Evolutionary conservation across 2,888 invertebrate species (phyloP).

Genomic region (Mesoligia furuncula): DNA sequence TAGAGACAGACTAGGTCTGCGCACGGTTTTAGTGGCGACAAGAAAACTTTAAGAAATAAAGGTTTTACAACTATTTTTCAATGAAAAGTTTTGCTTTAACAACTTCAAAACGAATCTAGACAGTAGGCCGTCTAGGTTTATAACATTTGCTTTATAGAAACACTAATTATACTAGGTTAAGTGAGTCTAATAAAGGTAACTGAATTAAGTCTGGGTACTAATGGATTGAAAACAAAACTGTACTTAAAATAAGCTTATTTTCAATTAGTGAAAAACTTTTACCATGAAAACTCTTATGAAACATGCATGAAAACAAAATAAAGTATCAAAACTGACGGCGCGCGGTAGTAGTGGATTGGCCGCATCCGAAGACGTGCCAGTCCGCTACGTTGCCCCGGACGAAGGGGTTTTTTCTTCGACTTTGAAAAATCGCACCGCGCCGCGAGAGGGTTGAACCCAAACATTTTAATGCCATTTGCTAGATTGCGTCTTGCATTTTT

Average conservation of each 20-base stretch:
- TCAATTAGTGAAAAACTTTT: neutral
- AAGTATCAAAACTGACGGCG: constrained; percentile 79
- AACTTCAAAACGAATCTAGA: neutral
- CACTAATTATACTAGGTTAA: neutral
- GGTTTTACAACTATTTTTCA: neutral
- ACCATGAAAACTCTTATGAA: no score
- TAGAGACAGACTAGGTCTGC: neutral
- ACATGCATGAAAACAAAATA: constrained; percentile 18
- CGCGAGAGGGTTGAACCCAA: constrained; percentile 88
- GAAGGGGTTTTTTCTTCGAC: constrained; percentile 88
- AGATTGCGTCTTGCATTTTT: constrained; percentile 91
- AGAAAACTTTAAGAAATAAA: neutral
- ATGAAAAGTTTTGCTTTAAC: neutral
- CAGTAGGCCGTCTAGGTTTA: neutral
- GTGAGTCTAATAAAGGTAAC: neutral
- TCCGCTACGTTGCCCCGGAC: constrained; percentile 87
- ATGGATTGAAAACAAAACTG: neutral
- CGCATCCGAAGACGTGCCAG: constrained; percentile 88
- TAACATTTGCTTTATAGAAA: neutral
- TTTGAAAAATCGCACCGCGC: constrained; percentile 89
- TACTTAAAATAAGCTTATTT: neutral
- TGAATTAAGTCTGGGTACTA: neutral
- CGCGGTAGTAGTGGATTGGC: constrained; percentile 75
- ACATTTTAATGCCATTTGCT: constrained; percentile 91
- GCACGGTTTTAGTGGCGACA: neutral